Base-by-base conservation (phyloP, 2,888 invertebrate genomes). In the Amaurobius ferox region DNA sequence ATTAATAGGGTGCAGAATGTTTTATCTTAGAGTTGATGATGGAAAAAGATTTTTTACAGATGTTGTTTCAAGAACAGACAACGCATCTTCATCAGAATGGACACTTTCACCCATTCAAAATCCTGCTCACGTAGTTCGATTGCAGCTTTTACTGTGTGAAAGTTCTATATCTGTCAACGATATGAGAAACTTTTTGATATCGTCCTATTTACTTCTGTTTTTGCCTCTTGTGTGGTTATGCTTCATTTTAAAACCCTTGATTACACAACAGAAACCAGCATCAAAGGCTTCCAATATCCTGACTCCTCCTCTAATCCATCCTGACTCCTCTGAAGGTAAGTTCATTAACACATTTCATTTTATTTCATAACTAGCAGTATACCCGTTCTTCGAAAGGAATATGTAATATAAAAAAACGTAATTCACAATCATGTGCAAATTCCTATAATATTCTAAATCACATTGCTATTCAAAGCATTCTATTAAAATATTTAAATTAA, bases 81-180 rank as follows among this genome's bases (percentile, higher is more conserved):
- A 62, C 62, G 26, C 30, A 23, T 44, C 44, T 5, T 40, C 26
- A 11, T 29, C 35, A 48, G 35, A 40, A 9, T 81, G 74, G 80
- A 62, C 68, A 1, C 30, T 61, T 16, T 39, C 74, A 0, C 70
- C 74, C 7, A 68, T 74, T 9, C 30, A 70, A 30, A 39, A 76
- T 9, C 74, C 81, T 13, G 62, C 74, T 19, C 74, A 70, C 26
- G 70, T 81, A 0, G 62, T 81, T 0, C 68, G 74, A 19, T 40
- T 81, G 9, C 81, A 81, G 19, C 40, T 81, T 6, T n/a, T 81
- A 29, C 23, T 81, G 23, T 81, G 81, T 23, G 81, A 81, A 61
- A 74, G 62, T 62, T 74, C 74, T 5, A 23, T 81, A n/a, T 55
- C 55, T 16, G 68, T 61, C 26, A 32, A 40, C 7, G 62, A 70